Percentiles rank a stretch among this genome's conserved stretches.
Conservation (phyloP, 64 coral and sea anemone species). For the Pocillopora damicornis region DNA sequence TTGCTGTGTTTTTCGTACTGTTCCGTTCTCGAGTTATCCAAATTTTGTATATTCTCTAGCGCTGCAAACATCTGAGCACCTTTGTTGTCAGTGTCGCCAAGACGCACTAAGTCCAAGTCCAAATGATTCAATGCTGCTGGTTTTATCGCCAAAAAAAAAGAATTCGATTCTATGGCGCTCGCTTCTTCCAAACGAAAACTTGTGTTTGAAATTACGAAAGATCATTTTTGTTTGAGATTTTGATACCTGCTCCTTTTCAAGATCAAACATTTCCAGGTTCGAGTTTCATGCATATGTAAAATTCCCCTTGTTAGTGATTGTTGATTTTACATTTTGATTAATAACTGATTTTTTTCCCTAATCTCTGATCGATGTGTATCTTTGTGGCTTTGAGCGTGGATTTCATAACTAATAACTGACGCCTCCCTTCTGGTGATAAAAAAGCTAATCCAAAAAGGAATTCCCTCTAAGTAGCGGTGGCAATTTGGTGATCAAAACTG, state of each 20-base stretch:
- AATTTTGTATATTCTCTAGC: neutral
- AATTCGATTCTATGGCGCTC: neutral
- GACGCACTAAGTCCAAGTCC: neutral
- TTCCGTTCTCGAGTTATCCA: neutral
- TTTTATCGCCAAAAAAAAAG: neutral
- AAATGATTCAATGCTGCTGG: neutral
- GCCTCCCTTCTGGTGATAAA: neutral
- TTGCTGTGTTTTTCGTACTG: neutral
- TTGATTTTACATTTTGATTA: slow-evolving; percentile 45
- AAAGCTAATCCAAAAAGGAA: neutral
- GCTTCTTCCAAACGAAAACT: neutral
- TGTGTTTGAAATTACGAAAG: neutral
- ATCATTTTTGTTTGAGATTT: slow-evolving; percentile 15
- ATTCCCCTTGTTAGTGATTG: slow-evolving; percentile 13
- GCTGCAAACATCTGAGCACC: neutral
- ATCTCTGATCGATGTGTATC: slow-evolving; percentile 6
- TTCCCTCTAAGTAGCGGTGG: neutral
- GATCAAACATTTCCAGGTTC: slow-evolving; percentile 20
- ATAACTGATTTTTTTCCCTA: slow-evolving; percentile 39
- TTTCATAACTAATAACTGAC: slow-evolving; percentile 11
- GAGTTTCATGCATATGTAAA: slow-evolving; percentile 39
- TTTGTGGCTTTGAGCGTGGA: neutral
- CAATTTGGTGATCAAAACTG: neutral
- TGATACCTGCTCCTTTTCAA: neutral
- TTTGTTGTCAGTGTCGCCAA: neutral